phyloP scores from a whole-genome alignment of 2,113 vertebrate species.

The Carollia perspicillata region DNA sequence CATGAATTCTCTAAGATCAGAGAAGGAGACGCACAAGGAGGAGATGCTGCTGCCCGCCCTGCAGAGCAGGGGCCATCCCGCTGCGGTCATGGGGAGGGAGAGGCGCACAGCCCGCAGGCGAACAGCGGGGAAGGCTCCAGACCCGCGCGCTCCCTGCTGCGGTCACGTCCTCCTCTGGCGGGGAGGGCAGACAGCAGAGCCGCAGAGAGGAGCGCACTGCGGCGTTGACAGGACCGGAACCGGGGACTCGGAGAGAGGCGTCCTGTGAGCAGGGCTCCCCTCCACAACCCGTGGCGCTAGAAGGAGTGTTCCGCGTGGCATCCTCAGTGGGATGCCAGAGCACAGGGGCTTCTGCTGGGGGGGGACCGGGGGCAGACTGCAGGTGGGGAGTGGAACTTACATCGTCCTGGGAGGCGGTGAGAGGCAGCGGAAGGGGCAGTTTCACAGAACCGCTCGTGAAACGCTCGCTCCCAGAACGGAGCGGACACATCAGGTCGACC shows the following conservation, averaged over 20 bases:
- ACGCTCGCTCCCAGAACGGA: neutral
- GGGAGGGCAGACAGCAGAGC: neutral
- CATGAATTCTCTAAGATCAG: neutral
- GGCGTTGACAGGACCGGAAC: rapidly evolving
- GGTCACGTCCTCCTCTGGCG: rapidly evolving
- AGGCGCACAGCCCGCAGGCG: rapidly evolving
- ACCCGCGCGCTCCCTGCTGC: rapidly evolving
- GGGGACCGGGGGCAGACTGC: neutral
- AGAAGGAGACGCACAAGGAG: too few species aligned
- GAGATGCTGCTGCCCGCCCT: rapidly evolving
- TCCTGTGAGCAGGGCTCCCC: neutral
- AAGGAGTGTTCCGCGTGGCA: too few species aligned
- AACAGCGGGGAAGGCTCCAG: rapidly evolving
- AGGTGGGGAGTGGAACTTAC: neutral
- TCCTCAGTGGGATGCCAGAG: neutral
- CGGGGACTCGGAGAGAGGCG: rapidly evolving
- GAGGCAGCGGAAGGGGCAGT: rapidly evolving
- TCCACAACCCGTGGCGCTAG: rapidly evolving
- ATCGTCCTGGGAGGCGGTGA: rapidly evolving
- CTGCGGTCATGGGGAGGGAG: too few species aligned
- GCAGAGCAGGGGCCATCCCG: too few species aligned
- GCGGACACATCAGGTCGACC: too few species aligned
- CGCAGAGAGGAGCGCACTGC: rapidly evolving
- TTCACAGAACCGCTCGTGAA: neutral
- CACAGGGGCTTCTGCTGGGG: too few species aligned